Evolutionary conservation across 2,797 vertebrate species (phyloP).

Genomic region (Numenius phaeopus): DNA sequence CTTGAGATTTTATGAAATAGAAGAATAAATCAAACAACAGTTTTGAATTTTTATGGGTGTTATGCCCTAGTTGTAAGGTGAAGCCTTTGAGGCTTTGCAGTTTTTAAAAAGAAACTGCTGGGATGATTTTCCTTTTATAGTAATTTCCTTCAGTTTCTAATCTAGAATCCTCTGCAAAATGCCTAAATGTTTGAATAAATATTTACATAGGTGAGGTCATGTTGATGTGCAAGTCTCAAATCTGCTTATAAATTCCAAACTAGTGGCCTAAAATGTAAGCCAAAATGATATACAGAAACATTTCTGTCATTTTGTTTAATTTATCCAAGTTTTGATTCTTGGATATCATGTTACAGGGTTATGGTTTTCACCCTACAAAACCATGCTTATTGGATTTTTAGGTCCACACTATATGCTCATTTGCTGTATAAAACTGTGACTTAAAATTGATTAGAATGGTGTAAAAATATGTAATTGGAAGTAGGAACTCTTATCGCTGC

Average conservation of each 20-base stretch:
- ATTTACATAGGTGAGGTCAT: constrained; percentile 36
- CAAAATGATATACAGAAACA: not conserved
- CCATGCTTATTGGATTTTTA: not conserved
- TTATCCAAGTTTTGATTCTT: not conserved
- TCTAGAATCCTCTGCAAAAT: not conserved
- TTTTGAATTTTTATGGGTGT: not conserved
- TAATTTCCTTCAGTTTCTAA: not conserved
- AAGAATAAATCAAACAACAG: constrained; percentile 4
- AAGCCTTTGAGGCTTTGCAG: not conserved
- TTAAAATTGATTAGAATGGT: constrained; percentile 19
- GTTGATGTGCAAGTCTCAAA: not conserved
- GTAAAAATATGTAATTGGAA: constrained; percentile 22
- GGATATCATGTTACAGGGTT: not conserved
- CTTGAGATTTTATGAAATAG: not conserved
- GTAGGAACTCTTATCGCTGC: not conserved
- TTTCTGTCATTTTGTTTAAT: not conserved
- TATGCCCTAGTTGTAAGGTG: not conserved
- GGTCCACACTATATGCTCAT: not conserved
- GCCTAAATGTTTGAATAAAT: constrained; percentile 30
- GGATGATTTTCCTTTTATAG: constrained; percentile 34
- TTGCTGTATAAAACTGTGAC: not conserved
- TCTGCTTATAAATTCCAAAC: not conserved
- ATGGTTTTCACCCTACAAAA: not conserved
- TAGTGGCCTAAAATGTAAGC: not conserved
- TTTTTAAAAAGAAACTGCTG: not conserved